Base-by-base conservation (phyloP, 2,797 vertebrate species). In the Platalea minor region DNA sequence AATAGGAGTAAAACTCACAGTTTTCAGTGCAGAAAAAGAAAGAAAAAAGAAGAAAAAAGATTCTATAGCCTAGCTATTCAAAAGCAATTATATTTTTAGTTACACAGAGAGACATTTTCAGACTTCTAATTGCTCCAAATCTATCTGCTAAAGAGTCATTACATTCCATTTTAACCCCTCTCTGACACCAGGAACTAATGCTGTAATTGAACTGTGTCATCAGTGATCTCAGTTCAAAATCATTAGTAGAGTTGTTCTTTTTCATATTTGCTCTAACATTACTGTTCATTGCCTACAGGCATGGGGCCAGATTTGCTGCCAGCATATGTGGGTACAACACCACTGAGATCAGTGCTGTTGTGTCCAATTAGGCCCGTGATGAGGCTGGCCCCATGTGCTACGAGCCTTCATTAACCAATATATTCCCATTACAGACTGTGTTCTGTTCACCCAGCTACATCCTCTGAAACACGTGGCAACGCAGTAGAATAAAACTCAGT, bases 61-160 rank as follows among this genome's bases (percentile, higher is more conserved):
- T 93, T 95, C 67, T 94, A 72, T 77, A 96, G 92, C 46, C 50
- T 80, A 95, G 94, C 95, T 94, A 95, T 97, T 97, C 93, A 97
- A 97, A 96, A 95, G 96, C 85, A 96, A 97, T 98, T 97, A 96
- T 97, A 97, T 95, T 96, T 97, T 98, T 97, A 97, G 96, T 97
- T 97, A 97, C 87, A 96, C 15, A 60, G 93, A 95, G 93, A 96
- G 96, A 96, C 81, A 96, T 95, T 96, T 97, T 94, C 95, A 96
- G 95, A 88, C 70, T 90, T 96, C 92, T 98, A 98, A 98, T 97
- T 98, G 97, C 96, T 97, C 89, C 91, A 97, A 96, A 96, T 95
- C 91, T 97, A 83, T 97, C 97, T 97, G 87, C 89, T 96, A 82
- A 97, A 95, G 91, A 97, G 95, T 96, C 96, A 93, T 97, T 97